A percentile compares a stretch with the other conserved stretches of the same genome.
Evolutionary conservation across 1,140 invertebrate genomes (phyloP).

Genomic region (Potamilus streckersoni): DNA sequence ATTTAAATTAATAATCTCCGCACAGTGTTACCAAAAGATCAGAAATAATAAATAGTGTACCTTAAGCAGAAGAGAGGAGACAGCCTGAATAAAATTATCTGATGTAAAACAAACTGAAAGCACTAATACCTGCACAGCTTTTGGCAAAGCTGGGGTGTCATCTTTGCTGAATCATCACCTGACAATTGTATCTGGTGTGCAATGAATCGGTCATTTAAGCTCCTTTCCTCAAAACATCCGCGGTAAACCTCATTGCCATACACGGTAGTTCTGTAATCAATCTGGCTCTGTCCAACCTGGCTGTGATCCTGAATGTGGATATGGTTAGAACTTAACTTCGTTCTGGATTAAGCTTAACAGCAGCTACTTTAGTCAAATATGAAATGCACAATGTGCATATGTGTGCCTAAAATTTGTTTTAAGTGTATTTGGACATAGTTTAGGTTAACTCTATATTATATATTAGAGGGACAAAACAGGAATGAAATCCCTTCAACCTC

Average conservation of each 20-base stretch:
- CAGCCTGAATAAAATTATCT: background rate
- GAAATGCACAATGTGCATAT: too few relatives aligned
- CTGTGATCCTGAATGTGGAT: slow-evolving; percentile 42
- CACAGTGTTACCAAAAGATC: background rate
- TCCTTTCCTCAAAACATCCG: slow-evolving; percentile 44
- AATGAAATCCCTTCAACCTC: too few relatives aligned
- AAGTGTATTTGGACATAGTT: too few relatives aligned
- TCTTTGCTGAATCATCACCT: slow-evolving; percentile 2
- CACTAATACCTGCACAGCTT: slow-evolving; percentile 38
- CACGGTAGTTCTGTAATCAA: slow-evolving; percentile 29
- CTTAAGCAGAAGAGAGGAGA: background rate
- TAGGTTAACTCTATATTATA: too few relatives aligned
- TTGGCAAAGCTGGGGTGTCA: slow-evolving; percentile 45
- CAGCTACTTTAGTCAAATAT: too few relatives aligned
- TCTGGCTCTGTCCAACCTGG: slow-evolving; percentile 42
- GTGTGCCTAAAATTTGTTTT: too few relatives aligned
- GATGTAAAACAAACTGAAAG: background rate
- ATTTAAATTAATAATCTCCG: background rate
- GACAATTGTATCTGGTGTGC: slow-evolving; percentile 17
- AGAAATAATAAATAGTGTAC: background rate
- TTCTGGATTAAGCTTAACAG: too few relatives aligned
- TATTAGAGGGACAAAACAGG: too few relatives aligned
- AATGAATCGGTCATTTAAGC: slow-evolving; percentile 23
- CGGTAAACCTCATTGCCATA: slow-evolving; percentile 51
- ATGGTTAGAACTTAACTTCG: background rate